Percentiles rank a stretch among this genome's conserved stretches.
Conservation (phyloP, 2,113 vertebrate genomes). For the Callionymus lyra region DNA sequence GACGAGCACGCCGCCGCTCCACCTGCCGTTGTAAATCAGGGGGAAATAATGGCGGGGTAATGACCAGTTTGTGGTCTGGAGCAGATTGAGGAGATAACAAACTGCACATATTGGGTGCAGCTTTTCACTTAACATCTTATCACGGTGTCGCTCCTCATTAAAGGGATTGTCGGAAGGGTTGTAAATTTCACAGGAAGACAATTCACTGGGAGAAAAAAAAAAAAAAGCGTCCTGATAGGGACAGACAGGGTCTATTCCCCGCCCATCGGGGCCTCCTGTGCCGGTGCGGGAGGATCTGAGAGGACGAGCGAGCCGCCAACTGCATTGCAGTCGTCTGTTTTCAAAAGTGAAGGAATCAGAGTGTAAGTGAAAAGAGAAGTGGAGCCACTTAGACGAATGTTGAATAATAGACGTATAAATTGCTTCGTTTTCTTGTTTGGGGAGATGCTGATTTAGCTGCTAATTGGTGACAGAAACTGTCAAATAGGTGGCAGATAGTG, state of each 20-base stretch:
- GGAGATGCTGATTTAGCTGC: conserved; percentile 98
- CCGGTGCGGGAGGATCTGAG: conserved; percentile 54
- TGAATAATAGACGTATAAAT: conserved; percentile 72
- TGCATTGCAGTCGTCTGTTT: conserved; percentile 75
- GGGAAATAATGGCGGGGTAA: conserved; percentile 95
- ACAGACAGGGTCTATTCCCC: conserved; percentile 80
- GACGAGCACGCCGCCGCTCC: conserved; percentile 80
- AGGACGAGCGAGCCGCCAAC: conserved; percentile 45
- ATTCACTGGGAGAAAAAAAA: too few relatives aligned
- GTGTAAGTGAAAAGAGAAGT: conserved; percentile 41
- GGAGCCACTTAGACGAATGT: conserved; percentile 53
- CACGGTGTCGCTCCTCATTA: conserved; percentile 71
- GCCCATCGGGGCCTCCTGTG: conserved; percentile 74
- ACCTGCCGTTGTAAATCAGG: conserved; percentile 90
- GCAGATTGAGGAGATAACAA: conserved; percentile 98
- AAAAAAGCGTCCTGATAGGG: conserved; percentile 86
- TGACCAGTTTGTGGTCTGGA: conserved; percentile 94
- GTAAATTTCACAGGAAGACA: conserved; percentile 54
- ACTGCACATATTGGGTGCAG: conserved; percentile 75
- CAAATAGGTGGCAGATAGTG: conserved; percentile 93
- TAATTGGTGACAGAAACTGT: conserved; percentile 99
- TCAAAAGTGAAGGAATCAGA: conserved; percentile 58
- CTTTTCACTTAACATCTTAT: conserved; percentile 96
- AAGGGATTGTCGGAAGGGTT: conserved; percentile 56
- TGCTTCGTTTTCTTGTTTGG: conserved; percentile 77